phyloP scores from a whole-genome alignment of 2,113 vertebrate genomes.

The Calyptomena viridis region DNA sequence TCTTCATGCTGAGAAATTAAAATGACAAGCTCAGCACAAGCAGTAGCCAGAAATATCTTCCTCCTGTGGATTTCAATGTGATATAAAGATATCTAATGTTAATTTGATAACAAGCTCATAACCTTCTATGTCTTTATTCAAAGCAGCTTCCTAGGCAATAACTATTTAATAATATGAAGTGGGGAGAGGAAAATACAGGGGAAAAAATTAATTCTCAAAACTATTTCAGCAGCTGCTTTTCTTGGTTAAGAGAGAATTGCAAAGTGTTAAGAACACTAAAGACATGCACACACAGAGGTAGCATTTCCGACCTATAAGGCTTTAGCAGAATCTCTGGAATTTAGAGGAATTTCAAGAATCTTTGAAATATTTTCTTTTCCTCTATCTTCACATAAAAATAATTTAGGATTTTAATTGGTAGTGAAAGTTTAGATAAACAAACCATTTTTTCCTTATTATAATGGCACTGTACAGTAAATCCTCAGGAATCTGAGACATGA shows the following conservation, averaged over 20 bases:
- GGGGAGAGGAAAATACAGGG: background rate
- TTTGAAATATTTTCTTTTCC: background rate
- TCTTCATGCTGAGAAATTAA: background rate
- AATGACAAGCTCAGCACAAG: background rate
- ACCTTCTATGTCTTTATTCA: background rate
- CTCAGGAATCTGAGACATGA: background rate
- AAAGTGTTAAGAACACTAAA: background rate
- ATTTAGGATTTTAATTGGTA: background rate
- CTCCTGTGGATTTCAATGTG: background rate
- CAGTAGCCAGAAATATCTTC: background rate
- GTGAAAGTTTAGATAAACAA: background rate
- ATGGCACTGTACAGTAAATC: background rate
- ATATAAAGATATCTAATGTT: background rate
- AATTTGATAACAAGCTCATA: background rate
- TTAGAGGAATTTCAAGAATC: background rate
- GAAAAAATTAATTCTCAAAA: background rate
- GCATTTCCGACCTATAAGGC: fast-evolving
- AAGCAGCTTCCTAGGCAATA: background rate
- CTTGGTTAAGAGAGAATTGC: background rate
- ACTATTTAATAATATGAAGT: background rate
- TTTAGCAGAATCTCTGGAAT: background rate
- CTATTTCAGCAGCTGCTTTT: background rate
- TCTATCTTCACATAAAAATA: background rate
- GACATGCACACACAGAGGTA: fast-evolving
- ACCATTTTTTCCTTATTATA: background rate